A percentile compares a stretch with the other conserved stretches of the same genome.
These are phyloP conservation scores for Otocyon megalotis DNA, from an alignment of 2,113 vertebrate genomes.

Conservation along the genomic window DNA sequence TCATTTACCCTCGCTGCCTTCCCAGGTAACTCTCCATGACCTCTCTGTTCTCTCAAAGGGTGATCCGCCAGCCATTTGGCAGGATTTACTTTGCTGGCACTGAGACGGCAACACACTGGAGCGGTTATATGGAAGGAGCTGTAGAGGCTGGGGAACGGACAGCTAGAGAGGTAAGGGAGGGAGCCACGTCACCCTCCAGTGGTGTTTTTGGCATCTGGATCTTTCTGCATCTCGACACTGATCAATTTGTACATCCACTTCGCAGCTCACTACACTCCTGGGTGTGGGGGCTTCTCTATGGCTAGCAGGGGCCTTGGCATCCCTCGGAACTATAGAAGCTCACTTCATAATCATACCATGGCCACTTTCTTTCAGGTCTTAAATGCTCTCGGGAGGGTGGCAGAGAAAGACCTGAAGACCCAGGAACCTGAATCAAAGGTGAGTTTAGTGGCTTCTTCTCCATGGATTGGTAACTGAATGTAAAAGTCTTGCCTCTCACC, in stretches of 20 bases:
- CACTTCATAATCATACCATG: not conserved
- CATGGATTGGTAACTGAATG: not conserved
- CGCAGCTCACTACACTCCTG: not conserved
- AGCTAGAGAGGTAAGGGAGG: constrained; percentile 89
- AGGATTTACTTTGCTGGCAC: constrained; percentile 91
- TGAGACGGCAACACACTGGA: constrained; percentile 91
- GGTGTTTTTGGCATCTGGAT: not conserved
- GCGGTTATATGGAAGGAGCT: constrained; percentile 92
- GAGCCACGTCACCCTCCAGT: not conserved
- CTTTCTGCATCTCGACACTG: constrained; percentile 4
- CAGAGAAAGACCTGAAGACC: constrained; percentile 91
- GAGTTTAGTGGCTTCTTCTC: constrained; percentile 51
- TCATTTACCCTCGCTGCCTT: constrained; percentile 9
- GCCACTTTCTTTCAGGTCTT: constrained; percentile 89
- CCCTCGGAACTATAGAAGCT: not conserved
- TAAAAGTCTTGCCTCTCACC: not conserved
- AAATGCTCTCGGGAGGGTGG: constrained; percentile 91
- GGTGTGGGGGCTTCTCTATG: not conserved
- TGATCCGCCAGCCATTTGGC: constrained; percentile 89
- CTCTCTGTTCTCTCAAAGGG: constrained; percentile 84
- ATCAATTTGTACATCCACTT: not conserved
- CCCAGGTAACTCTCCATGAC: constrained; percentile 52
- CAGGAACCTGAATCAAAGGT: constrained; percentile 92
- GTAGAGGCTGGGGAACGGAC: constrained; percentile 91
- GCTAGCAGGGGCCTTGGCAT: not conserved